Conservation (phyloP, 37 sponge, comb jelly and placozoan genomes). For the Oopsacas minuta region DNA sequence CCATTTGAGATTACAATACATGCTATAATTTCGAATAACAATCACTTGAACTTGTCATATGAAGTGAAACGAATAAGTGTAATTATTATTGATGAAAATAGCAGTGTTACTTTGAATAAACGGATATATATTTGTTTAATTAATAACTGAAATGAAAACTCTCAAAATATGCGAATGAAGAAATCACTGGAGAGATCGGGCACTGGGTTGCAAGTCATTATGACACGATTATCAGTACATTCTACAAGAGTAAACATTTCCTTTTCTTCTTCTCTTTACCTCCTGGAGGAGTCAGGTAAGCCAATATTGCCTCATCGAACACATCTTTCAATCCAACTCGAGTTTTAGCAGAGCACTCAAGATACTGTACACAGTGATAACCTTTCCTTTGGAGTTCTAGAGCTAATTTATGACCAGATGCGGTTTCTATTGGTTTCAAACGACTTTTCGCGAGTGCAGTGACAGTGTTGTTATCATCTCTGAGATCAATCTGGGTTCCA, state of each 20-base stretch:
- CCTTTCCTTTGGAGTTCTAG: not conserved
- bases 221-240: too few species aligned
- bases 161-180: too few species aligned
- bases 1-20: too few species aligned
- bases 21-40: too few species aligned
- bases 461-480: not conserved
- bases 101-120: too few species aligned
- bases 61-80: too few species aligned
- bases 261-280: not conserved
- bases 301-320: not conserved
- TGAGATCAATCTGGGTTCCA: not conserved
- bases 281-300: constrained; percentile 3
- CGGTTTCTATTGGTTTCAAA: not conserved
- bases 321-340: constrained; percentile 6
- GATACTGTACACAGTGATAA: not conserved
- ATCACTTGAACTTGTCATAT: too few species aligned
- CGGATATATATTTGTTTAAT: too few species aligned
- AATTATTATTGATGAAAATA: too few species aligned
- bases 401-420: not conserved
- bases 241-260: not conserved
- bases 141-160: too few species aligned
- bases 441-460: not conserved
- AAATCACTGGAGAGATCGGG: too few species aligned
- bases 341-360: not conserved
- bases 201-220: too few species aligned